Conservation (phyloP, 2,113 vertebrate genomes). For the Orycteropus afer region DNA sequence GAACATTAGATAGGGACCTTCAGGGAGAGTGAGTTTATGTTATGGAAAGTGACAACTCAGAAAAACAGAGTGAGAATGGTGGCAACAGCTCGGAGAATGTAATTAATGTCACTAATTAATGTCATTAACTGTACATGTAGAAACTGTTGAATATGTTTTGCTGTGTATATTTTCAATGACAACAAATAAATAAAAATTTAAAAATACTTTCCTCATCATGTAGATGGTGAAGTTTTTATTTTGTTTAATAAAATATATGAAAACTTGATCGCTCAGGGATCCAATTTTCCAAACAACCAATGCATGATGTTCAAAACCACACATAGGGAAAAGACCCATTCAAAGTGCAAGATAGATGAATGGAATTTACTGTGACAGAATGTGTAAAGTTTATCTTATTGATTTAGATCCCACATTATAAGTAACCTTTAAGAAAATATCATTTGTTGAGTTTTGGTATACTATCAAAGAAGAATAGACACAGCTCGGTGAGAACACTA, state of each 20-base stretch:
- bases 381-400: neutral
- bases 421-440: conserved; percentile 6
- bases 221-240: neutral
- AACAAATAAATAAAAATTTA: neutral
- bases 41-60: neutral
- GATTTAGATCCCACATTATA: conserved; percentile 32
- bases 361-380: neutral
- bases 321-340: neutral
- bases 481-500: neutral
- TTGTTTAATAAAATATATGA: neutral
- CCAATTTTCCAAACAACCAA: conserved; percentile 13
- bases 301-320: neutral
- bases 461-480: conserved; percentile 34
- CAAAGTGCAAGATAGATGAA: neutral
- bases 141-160: neutral
- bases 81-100: neutral
- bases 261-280: conserved; percentile 18
- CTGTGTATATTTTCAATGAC: neutral
- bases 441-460: neutral
- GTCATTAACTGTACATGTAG: neutral
- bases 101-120: neutral
- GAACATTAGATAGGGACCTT: neutral
- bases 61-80: neutral
- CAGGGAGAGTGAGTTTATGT: neutral
- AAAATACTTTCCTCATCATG: neutral